These are phyloP conservation scores for Acanthisitta chloris DNA, from an alignment of 2,113 vertebrate species.

Conservation along the genomic window DNA sequence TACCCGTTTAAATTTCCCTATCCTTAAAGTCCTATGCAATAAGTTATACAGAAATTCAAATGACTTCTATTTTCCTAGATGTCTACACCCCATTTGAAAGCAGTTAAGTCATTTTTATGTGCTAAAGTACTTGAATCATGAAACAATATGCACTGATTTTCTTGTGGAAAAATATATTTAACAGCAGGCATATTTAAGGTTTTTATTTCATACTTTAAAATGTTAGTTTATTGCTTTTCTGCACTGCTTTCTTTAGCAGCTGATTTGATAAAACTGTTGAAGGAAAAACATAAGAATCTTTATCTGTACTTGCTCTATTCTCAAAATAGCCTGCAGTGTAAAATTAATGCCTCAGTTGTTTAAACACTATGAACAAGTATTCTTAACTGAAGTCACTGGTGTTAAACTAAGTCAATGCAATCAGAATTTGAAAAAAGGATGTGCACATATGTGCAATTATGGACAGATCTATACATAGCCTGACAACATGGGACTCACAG, in stretches of 20 bases:
- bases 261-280: not conserved
- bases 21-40: not conserved
- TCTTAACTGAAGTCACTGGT: not conserved
- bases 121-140: not conserved
- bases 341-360: not conserved
- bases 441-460: not conserved
- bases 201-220: not conserved
- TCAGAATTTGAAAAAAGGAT: not conserved
- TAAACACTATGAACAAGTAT: not conserved
- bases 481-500: not conserved
- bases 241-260: not conserved
- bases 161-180: not conserved
- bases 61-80: not conserved
- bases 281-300: not conserved
- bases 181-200: not conserved
- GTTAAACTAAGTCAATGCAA: not conserved
- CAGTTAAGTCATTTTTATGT: not conserved
- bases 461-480: not conserved
- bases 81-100: not conserved
- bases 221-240: not conserved
- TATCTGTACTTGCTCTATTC: not conserved
- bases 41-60: not conserved
- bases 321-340: not conserved
- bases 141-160: not conserved
- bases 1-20: not conserved